A percentile compares a stretch with the other conserved stretches of the same genome.
These are phyloP conservation scores for Hedya salicella DNA, from an alignment of 2,888 invertebrate species.

Conservation along the genomic window DNA sequence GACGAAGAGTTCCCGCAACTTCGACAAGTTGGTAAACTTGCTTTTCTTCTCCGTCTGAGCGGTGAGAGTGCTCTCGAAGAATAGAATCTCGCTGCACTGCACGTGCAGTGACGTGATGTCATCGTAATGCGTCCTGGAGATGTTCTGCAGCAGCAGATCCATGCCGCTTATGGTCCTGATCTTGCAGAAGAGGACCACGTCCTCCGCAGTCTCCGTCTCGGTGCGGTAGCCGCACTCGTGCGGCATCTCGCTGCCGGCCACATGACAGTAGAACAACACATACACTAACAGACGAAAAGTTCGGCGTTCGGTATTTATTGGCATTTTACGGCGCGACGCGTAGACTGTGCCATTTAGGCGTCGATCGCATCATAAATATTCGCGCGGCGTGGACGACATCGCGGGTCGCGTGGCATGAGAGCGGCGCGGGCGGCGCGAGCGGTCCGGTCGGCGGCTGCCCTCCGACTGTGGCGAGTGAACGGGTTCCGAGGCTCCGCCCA, in stretches of 20 bases:
- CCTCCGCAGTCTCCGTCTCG: conserved; percentile 83
- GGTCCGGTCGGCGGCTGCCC: conserved; percentile 77
- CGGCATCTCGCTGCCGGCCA: conserved; percentile 81
- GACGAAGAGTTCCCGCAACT: conserved; percentile 88
- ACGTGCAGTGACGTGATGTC: conserved; percentile 88
- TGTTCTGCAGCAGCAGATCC: conserved; percentile 88
- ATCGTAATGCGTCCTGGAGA: conserved; percentile 87
- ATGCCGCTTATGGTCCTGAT: conserved; percentile 89
- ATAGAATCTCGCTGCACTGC: conserved; percentile 90
- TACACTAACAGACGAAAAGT: conserved; percentile 82
- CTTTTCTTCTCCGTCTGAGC: conserved; percentile 73
- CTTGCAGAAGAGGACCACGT: conserved; percentile 87
- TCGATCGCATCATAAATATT: conserved; percentile 81
- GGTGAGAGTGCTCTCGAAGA: conserved; percentile 89
- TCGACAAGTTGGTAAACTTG: conserved; percentile 86
- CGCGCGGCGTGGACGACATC: conserved; percentile 74
- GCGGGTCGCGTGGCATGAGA: conserved; percentile 78
- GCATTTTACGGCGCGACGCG: conserved; percentile 78
- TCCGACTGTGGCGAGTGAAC: conserved; percentile 72
- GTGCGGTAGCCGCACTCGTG: conserved; percentile 89
- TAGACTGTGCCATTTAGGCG: conserved; percentile 79
- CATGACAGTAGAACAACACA: conserved; percentile 81
- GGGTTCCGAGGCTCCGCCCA: conserved; percentile 75
- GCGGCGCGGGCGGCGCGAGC: conserved; percentile 59
- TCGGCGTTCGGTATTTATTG: conserved; percentile 78